Conservation (phyloP, 2,797 vertebrate genomes). For the Gila robusta region DNA sequence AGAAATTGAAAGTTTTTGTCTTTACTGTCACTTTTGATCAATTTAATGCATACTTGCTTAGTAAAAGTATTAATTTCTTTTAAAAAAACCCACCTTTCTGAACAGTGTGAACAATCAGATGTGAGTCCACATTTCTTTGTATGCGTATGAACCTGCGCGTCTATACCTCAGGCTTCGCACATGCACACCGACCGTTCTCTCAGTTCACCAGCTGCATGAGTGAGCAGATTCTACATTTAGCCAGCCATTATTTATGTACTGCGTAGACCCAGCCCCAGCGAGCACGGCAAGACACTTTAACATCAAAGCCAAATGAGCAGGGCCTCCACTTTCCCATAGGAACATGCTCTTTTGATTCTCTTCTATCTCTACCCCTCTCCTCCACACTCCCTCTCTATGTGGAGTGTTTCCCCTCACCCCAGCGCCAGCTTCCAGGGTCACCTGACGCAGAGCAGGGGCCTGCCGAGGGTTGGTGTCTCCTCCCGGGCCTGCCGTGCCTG, state of each 20-base stretch:
- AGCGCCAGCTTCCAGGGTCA: constrained; percentile 55
- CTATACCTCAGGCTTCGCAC: background rate
- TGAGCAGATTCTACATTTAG: constrained; percentile 54
- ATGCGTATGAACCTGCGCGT: background rate
- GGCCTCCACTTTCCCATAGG: constrained; percentile 48
- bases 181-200: background rate
- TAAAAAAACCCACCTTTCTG: background rate
- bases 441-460: constrained; percentile 58
- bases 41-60: background rate
- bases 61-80: background rate
- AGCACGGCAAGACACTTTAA: constrained; percentile 60
- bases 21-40: background rate
- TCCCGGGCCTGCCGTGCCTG: constrained; percentile 73
- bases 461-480: constrained; percentile 55
- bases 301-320: constrained; percentile 63
- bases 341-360: constrained; percentile 59
- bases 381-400: constrained; percentile 42
- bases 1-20: background rate
- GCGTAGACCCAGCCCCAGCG: constrained; percentile 21
- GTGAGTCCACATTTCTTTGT: background rate
- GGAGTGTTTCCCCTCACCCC: constrained; percentile 48
- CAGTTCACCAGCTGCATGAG: constrained; percentile 37
- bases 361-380: constrained; percentile 28
- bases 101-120: background rate
- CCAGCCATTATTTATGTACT: constrained; percentile 57